phyloP scores from a whole-genome alignment of 2,113 vertebrate species.

The Cyprinodon variegatus region DNA sequence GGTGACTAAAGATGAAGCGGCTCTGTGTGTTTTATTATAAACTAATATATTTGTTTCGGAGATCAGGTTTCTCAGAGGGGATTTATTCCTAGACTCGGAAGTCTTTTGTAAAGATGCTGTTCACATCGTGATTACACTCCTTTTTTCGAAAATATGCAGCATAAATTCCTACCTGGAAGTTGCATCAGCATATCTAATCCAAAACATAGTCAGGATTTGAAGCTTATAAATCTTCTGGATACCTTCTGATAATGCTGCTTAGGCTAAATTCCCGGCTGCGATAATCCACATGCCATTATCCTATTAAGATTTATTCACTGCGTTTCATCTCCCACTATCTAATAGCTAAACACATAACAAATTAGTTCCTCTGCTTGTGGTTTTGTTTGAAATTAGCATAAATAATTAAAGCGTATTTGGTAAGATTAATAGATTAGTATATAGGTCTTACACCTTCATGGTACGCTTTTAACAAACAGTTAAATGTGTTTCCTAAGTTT shows the following conservation, averaged over 20 bases:
- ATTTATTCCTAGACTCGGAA: slow-evolving; percentile 50
- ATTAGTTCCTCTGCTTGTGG: slow-evolving; percentile 26
- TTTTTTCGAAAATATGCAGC: slow-evolving; percentile 48
- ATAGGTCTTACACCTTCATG: slow-evolving; percentile 24
- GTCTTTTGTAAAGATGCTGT: slow-evolving; percentile 39
- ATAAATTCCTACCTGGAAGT: slow-evolving; percentile 70
- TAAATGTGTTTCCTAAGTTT: slow-evolving; percentile 4
- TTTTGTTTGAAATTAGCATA: slow-evolving; percentile 64
- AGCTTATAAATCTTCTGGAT: slow-evolving; percentile 72
- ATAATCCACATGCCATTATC: slow-evolving; percentile 75
- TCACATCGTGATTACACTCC: slow-evolving; percentile 47
- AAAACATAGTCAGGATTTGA: slow-evolving; percentile 70
- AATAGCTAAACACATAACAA: slow-evolving; percentile 46
- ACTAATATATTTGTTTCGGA: slow-evolving; percentile 30
- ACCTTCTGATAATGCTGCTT: slow-evolving; percentile 74
- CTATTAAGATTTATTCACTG: slow-evolving; percentile 72
- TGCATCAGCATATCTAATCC: slow-evolving; percentile 70
- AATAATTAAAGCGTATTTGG: slow-evolving; percentile 61
- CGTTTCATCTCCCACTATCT: slow-evolving; percentile 49
- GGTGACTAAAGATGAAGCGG: slow-evolving; percentile 17
- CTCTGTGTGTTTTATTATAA: slow-evolving; percentile 26
- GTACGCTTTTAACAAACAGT: slow-evolving; percentile 1
- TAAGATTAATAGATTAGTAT: slow-evolving; percentile 27
- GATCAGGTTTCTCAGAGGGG: slow-evolving; percentile 27
- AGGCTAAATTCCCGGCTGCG: slow-evolving; percentile 67